Evolutionary conservation across 2,888 invertebrate genomes (phyloP).

Genomic region (Idaea dimidiata): DNA sequence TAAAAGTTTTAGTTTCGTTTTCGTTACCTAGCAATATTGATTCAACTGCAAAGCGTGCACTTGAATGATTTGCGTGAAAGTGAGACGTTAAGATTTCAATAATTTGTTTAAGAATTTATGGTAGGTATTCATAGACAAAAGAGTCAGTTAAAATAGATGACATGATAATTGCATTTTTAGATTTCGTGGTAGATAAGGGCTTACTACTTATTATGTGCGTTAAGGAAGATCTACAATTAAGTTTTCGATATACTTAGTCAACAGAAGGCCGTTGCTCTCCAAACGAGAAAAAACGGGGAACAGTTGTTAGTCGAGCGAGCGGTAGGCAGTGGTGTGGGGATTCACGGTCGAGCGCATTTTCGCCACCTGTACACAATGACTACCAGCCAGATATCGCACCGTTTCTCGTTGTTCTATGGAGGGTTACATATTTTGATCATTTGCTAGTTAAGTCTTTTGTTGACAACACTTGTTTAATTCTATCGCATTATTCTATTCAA

Average conservation of each 20-base stretch:
- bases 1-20: conserved; percentile 59
- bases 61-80: conserved; percentile 3
- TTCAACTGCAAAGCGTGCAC: conserved; percentile 28
- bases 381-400: conserved; percentile 42
- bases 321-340: conserved; percentile 57
- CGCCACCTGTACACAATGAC: conserved; percentile 58
- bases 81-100: neutral
- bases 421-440: neutral
- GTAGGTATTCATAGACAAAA: no score
- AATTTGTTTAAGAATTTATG: neutral
- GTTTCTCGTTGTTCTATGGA: conserved; percentile 11
- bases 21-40: conserved; percentile 74
- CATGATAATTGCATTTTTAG: neutral
- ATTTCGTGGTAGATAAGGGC: neutral
- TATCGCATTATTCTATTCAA: conserved; percentile 2
- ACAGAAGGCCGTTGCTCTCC: conserved; percentile 62
- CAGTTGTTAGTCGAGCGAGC: conserved; percentile 49
- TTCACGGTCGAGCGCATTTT: conserved; percentile 71
- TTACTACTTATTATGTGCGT: neutral
- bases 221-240: conserved; percentile 20
- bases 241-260: conserved; percentile 16
- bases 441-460: neutral
- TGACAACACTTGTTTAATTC: neutral
- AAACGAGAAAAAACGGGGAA: conserved; percentile 64
- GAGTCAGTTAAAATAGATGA: no score